Percentiles rank a stretch among this genome's conserved stretches.
Conservation (phyloP, 2,113 vertebrate species). For the Nycticorax nycticorax region DNA sequence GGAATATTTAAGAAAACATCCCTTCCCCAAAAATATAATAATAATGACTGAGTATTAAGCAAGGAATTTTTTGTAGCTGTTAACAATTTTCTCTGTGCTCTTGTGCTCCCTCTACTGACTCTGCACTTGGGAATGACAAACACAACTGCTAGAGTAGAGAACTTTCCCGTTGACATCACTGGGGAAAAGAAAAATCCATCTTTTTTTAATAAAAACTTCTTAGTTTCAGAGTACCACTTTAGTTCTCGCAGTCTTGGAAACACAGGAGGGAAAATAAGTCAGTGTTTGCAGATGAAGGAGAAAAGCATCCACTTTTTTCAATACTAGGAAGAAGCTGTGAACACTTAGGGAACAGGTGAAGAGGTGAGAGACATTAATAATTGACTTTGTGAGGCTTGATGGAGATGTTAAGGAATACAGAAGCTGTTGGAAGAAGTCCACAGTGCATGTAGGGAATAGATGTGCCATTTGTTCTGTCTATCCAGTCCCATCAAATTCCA, state of each 20-base stretch:
- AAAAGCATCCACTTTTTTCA: neutral
- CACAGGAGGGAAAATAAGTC: neutral
- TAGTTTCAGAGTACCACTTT: neutral
- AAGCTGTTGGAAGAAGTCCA: neutral
- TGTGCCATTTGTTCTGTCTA: rapidly evolving
- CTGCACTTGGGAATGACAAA: neutral
- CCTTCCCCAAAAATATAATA: rapidly evolving
- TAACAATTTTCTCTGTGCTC: neutral
- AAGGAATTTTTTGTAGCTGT: neutral
- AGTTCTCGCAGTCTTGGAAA: neutral
- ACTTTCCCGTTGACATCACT: neutral
- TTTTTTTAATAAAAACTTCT: neutral
- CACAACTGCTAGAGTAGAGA: neutral
- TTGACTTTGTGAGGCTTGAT: neutral
- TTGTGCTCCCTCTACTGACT: conserved; percentile 65
- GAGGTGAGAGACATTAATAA: neutral
- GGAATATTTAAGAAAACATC: neutral
- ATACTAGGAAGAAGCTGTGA: neutral
- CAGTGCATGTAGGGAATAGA: rapidly evolving
- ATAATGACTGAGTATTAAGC: neutral
- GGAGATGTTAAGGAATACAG: neutral
- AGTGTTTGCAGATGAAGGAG: neutral
- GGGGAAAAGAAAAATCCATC: too few species aligned
- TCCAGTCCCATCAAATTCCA: neutral
- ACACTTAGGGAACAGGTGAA: neutral